Evolutionary conservation across 1,140 invertebrate genomes (phyloP), one percentile per base, ranked within the genome.

Genomic region (Drosophila cardini): DNA sequence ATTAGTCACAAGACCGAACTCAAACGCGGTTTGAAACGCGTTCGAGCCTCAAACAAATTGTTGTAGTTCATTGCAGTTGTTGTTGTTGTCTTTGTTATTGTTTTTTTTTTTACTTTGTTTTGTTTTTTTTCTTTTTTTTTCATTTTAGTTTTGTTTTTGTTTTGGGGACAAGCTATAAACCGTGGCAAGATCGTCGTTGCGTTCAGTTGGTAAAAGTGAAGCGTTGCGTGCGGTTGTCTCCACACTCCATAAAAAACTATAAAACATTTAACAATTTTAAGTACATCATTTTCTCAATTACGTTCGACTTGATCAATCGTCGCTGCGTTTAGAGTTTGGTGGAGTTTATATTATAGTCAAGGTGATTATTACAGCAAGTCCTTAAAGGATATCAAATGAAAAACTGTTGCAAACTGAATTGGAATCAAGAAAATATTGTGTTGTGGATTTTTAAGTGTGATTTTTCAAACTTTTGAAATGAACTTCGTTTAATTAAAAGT

Each of bases 181-280:
- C 73, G 80, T 80, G 90, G 87, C 85, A 80, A 89, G 90, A 85
- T 91, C 83, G 90, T 83, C 82, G 73, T 57, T 75, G 76, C 90
- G 86, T 86, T 91, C 90, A 91, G 90, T 91, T 91, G 83, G 90
- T 91, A 90, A 90, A 91, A 91, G 90, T 89, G 74, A 86, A 83
- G 81, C 90, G 86, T 90, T 85, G 64, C 86, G 90, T 91, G 80
- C 81, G 90, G 90, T 89, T 82, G 78, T 74, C 71, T 77, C 72
- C 38, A 72, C 52, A 36, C 40, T 34, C 34, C n/a, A 60, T 30
- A 81, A 71, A 26, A 26, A 26, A 26, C 21, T 26, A 4, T 26
- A 26, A 26, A 26, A 26, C 21, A 26, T 26, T 4, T 4, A 58
- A 36, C 34, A 62, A 68, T 58, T 43, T 61, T 13, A 67, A 72